These are phyloP conservation scores for Helarctos malayanus DNA, from an alignment of 2,797 vertebrate genomes.

Conservation along the genomic window DNA sequence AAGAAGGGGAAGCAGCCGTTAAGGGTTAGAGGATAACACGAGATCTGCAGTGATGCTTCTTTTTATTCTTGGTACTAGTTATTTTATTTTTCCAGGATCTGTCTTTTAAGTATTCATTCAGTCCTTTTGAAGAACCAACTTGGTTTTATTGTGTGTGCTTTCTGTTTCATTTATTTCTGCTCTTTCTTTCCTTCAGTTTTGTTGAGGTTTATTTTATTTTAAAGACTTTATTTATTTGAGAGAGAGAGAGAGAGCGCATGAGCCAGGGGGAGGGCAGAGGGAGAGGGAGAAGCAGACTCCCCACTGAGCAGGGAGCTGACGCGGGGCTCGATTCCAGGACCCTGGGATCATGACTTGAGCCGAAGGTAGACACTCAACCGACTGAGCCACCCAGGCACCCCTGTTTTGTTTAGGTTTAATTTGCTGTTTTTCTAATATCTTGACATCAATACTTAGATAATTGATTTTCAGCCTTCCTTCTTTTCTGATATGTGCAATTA, in stretches of 20 bases:
- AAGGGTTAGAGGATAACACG: not conserved
- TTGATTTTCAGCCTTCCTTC: conserved; percentile 33
- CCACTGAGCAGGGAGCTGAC: not conserved
- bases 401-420: not conserved
- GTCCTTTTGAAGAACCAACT: not conserved
- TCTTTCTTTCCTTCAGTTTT: conserved; percentile 26
- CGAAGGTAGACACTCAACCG: not conserved
- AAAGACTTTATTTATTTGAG: not conserved
- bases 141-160: not conserved
- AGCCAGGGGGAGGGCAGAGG: not conserved
- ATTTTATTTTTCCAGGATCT: not conserved
- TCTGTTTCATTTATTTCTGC: not conserved
- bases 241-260: not conserved
- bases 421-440: not conserved
- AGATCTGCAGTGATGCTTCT: not conserved
- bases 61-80: not conserved
- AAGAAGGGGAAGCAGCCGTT: not conserved
- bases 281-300: not conserved
- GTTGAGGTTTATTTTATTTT: not conserved
- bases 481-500: conserved; percentile 39
- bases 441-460: not conserved
- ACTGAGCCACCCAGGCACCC: not conserved
- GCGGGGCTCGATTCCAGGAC: not conserved
- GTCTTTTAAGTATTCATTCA: not conserved
- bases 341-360: not conserved